Conservation (phyloP, 2,888 invertebrate genomes). For the Protophormia terraenovae region DNA sequence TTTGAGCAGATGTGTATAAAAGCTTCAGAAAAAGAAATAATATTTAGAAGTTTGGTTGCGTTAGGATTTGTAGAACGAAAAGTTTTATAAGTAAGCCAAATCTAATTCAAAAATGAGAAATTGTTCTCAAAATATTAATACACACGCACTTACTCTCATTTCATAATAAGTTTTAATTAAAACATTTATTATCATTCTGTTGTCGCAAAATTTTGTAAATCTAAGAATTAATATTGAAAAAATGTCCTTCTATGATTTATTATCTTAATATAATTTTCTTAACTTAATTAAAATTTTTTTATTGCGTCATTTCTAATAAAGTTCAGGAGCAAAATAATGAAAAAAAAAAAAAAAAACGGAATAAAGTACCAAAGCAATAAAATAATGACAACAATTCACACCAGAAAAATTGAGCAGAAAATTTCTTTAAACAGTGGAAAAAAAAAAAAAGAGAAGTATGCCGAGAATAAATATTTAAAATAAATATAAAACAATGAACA, state of each 20-base stretch:
- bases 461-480: background rate
- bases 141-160: background rate
- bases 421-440: background rate
- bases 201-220: background rate
- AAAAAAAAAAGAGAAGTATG: background rate
- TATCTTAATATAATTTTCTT: background rate
- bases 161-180: background rate
- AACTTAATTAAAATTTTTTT: slow-evolving; percentile 48
- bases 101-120: too few relatives aligned
- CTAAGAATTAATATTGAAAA: background rate
- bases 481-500: background rate
- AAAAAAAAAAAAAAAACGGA: background rate
- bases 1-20: too few relatives aligned
- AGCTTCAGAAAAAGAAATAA: too few relatives aligned
- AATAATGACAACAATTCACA: background rate
- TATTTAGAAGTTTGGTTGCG: too few relatives aligned
- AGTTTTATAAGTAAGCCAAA: too few relatives aligned
- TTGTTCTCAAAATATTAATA: too few relatives aligned
- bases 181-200: background rate
- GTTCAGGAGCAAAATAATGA: background rate
- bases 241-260: slow-evolving; percentile 27
- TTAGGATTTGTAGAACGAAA: too few relatives aligned
- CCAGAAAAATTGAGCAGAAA: background rate
- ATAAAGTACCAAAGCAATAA: background rate
- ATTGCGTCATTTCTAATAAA: slow-evolving; percentile 38